Base-by-base conservation (phyloP, 2,888 invertebrate genomes). In the Carcina quercana region DNA sequence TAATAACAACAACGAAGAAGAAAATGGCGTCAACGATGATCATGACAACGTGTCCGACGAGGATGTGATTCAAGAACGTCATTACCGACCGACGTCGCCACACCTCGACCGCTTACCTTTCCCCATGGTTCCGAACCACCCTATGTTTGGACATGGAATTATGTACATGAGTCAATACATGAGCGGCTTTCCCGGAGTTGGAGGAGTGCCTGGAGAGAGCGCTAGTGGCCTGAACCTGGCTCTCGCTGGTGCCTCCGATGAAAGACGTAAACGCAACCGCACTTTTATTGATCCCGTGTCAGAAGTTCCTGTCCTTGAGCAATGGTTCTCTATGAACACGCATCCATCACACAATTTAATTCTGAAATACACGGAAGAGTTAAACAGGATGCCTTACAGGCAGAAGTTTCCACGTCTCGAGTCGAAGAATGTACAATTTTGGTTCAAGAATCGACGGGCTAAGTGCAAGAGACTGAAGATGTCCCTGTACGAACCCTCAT, bases 231-330 rank as follows among this genome's bases (percentile, higher is more conserved):
- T 89, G 3, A 91, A 90, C 55, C 71, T 92, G 42, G 88, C 87
- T 42, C 79, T 91, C 22, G 87, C 88, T 8, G 82, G 79, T 29
- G 84, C 88, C 11, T 90, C 88, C n/a, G 95, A 96, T 54, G 96
- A 96, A 62, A 87, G 96, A 20, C 89, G 97, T 44, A 96, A 97
- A 70, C 89, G 99, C 25, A 98, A 98, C 72, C 90, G 99, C 47
- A 98, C 99, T 24, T 99, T 99, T 82, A 99, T 99, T 59, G 99
- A 99, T 80, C 99, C 99, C 0, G 95, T 98, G 13, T 96, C 97
- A 10, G 99, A 99, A 84, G 97, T 99, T 34, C 96, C 96, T 12
- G 89, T 95, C 42, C 83, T 96, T 43, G 96, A 96, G 66, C 94
- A 95, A 63, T 98, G 98, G 97, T 98, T 98, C 75, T 91, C 93